These are phyloP conservation scores for Montipora sp. DNA, from an alignment of 64 coral and sea anemone species.

Conservation along the genomic window DNA sequence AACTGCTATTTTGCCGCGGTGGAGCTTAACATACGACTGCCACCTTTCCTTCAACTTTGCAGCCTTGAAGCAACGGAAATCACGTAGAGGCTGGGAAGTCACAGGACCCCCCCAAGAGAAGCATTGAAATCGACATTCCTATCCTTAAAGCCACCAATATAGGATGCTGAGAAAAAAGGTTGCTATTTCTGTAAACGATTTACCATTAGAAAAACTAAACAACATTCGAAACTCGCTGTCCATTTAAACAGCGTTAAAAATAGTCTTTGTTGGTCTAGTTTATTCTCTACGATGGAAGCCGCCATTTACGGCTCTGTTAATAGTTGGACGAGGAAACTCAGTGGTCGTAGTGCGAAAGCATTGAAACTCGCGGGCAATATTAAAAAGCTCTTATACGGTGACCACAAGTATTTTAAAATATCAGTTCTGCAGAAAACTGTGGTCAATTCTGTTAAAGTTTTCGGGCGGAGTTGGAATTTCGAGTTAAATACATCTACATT, in stretches of 20 bases:
- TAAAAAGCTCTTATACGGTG: background rate
- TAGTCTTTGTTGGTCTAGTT: background rate
- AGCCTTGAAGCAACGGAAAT: background rate
- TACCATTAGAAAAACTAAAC: no score
- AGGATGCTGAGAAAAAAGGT: background rate
- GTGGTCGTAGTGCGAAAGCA: no score
- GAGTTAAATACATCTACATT: background rate
- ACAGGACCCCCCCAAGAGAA: conserved; percentile 5
- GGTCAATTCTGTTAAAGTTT: conserved; percentile 15
- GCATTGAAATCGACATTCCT: conserved; percentile 8
- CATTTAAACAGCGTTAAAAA: background rate
- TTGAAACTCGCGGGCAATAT: conserved; percentile 9
- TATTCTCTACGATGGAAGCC: background rate
- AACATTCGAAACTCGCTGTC: background rate
- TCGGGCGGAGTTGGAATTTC: background rate
- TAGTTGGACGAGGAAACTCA: background rate
- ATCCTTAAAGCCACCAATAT: background rate
- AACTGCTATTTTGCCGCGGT: background rate
- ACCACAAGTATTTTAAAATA: conserved; percentile 44
- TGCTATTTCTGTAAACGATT: background rate
- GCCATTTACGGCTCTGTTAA: background rate
- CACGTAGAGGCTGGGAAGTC: background rate
- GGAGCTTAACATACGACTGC: background rate
- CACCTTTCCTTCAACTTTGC: background rate
- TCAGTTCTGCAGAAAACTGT: conserved; percentile 13